A percentile compares a stretch with the other conserved stretches of the same genome.
These are phyloP conservation scores for Paracentrotus lividus DNA, from an alignment of 53 echinoderm and acorn worm species.

Conservation along the genomic window DNA sequence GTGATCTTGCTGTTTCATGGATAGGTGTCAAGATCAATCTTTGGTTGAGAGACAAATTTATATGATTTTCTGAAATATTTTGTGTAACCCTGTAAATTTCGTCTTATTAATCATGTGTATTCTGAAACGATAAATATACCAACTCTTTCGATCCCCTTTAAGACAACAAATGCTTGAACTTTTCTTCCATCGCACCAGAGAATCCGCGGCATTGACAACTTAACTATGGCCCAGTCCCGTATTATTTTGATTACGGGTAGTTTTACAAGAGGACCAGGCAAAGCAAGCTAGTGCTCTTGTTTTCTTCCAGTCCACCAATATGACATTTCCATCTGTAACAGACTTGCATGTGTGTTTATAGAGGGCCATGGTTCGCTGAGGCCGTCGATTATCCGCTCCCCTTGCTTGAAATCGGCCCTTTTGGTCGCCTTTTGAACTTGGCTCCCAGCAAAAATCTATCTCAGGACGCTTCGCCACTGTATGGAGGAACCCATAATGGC, in stretches of 20 bases:
- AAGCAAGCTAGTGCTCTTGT: slow-evolving; percentile 37
- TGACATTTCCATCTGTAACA: slow-evolving; percentile 68
- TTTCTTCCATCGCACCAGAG: slow-evolving; percentile 26
- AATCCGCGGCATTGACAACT: slow-evolving; percentile 67
- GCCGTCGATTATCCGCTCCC: slow-evolving; percentile 54
- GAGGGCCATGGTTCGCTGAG: slow-evolving; percentile 61
- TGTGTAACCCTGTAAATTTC: no score
- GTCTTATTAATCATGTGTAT: not conserved
- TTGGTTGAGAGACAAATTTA: not conserved
- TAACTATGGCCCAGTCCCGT: slow-evolving; percentile 64
- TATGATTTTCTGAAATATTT: not conserved
- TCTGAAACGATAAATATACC: not conserved
- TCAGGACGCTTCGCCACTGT: not conserved
- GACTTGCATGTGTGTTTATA: slow-evolving; percentile 58
- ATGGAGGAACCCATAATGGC: no score
- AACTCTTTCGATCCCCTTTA: slow-evolving; percentile 34
- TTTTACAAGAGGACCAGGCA: slow-evolving; percentile 52
- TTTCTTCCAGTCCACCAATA: slow-evolving; percentile 38
- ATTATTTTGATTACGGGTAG: slow-evolving; percentile 68
- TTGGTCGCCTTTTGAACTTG: not conserved
- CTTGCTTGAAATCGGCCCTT: slow-evolving; percentile 34
- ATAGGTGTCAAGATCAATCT: not conserved
- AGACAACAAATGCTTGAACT: slow-evolving; percentile 39
- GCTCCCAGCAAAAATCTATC: not conserved
- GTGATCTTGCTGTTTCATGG: not conserved